Conservation (phyloP, 2,113 vertebrate species). For the Athene cunicularia region DNA sequence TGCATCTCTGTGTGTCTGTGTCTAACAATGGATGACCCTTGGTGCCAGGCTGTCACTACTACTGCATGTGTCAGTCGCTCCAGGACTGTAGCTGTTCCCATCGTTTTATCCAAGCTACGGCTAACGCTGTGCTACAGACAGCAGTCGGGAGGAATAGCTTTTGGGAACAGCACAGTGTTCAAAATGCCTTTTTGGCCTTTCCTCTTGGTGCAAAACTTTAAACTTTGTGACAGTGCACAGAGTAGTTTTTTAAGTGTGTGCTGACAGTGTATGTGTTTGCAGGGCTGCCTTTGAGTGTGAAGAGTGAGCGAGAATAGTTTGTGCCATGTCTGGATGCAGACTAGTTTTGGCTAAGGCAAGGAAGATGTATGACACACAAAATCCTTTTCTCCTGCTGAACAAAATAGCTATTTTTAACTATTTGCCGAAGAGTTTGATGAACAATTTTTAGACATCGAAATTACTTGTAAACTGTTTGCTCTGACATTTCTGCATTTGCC, state of each 20-base stretch:
- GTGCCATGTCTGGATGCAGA: neutral
- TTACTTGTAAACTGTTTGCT: neutral
- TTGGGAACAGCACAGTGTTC: neutral
- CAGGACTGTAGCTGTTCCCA: neutral
- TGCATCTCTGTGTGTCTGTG: neutral
- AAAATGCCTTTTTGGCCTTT: neutral
- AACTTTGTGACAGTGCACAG: neutral
- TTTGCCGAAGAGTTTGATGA: neutral
- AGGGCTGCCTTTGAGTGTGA: neutral
- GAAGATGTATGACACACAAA: neutral
- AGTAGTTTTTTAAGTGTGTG: neutral
- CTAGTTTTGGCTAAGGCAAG: neutral
- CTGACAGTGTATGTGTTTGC: neutral
- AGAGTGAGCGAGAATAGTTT: neutral
- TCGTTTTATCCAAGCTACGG: neutral
- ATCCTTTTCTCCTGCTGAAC: neutral
- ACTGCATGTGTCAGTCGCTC: neutral
- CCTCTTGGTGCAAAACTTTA: neutral
- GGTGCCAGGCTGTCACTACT: neutral
- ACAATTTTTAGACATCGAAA: neutral
- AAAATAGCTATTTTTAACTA: neutral
- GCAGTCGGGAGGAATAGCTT: neutral
- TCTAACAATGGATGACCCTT: neutral
- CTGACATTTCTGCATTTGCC: neutral
- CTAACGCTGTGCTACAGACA: neutral